Base-by-base conservation (phyloP, 2,888 invertebrate genomes). In the Trachelus stipa region DNA sequence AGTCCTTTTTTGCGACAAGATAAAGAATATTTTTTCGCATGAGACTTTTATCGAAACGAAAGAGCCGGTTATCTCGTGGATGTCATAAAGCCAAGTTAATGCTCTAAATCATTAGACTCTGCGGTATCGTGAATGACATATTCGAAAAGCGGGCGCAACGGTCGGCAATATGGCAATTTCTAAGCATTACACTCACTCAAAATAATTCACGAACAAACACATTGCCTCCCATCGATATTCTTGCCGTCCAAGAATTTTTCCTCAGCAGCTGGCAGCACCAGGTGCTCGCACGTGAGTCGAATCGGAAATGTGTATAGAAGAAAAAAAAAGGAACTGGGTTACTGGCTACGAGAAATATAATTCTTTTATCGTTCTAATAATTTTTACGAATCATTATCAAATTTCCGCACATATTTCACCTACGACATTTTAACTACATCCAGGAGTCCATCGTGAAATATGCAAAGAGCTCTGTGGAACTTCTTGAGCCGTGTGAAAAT, bases 181-280 rank as follows among this genome's bases (percentile, higher is more conserved):
- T 76, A 78, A 75, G 78, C 78, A 78, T 78, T 78, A 73, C 56
- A 69, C 35, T 68, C 73, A 33, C 68, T 76, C 73, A 76, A 78
- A 78, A 78, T 78, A 78, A 75, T 75, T 78, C 78, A 76, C 75
- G 75, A 73, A 78, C 78, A 78, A 76, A 75, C 73, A 78, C 78
- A 78, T 75, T 75, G 78, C 73, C 37, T 56, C 56, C 75, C 78
- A 78, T 78, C 78, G 75, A 78, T 78, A 78, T 78, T 78, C 78
- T 78, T 56, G 75, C 78, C 75, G 74, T 73, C 76, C 35, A 33
- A 76, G 73, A 76, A 73, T 76, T 78, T 73, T 76, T 35, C 56
- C 2, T 56, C 23, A 15, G 78, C 73, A 78, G 71, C 75, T 76
- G 78, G 78, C 68, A 76, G 75, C 77, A 77, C 34, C 78, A 35